A percentile compares a stretch with the other conserved stretches of the same genome.
phyloP scores from a whole-genome alignment of 2,113 vertebrate genomes.

The Eulemur macaco region DNA sequence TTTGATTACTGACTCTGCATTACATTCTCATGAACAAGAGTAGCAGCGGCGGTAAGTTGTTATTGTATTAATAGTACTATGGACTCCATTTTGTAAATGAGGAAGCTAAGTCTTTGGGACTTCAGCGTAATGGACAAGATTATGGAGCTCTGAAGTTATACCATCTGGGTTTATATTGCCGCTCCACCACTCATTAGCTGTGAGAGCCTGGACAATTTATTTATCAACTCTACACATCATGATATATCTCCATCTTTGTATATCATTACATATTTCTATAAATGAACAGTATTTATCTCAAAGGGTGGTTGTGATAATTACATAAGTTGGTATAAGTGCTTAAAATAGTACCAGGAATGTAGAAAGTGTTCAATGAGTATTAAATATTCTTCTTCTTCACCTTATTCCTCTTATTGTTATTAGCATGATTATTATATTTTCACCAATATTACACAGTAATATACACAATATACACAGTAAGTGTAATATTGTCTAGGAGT shows the following conservation, averaged over 20 bases:
- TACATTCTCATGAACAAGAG: neutral
- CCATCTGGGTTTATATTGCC: neutral
- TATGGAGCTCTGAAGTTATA: neutral
- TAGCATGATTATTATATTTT: neutral
- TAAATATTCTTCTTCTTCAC: neutral
- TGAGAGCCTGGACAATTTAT: neutral
- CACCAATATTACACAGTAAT: neutral
- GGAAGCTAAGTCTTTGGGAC: neutral
- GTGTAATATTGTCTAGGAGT: neutral
- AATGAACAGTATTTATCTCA: neutral
- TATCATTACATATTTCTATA: neutral
- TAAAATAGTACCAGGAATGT: neutral
- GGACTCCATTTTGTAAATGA: neutral
- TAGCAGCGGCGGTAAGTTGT: neutral
- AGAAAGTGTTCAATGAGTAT: neutral
- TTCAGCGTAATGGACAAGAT: neutral
- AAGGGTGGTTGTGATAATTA: neutral
- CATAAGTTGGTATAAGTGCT: neutral
- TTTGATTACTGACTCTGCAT: neutral
- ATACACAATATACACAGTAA: neutral
- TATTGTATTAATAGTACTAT: neutral
- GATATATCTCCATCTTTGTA: neutral
- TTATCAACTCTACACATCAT: neutral
- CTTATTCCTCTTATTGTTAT: neutral
- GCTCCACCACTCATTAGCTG: neutral